phyloP scores from a whole-genome alignment of 23 tunicate genomes.

The Oikopleura vanhoeffeni region DNA sequence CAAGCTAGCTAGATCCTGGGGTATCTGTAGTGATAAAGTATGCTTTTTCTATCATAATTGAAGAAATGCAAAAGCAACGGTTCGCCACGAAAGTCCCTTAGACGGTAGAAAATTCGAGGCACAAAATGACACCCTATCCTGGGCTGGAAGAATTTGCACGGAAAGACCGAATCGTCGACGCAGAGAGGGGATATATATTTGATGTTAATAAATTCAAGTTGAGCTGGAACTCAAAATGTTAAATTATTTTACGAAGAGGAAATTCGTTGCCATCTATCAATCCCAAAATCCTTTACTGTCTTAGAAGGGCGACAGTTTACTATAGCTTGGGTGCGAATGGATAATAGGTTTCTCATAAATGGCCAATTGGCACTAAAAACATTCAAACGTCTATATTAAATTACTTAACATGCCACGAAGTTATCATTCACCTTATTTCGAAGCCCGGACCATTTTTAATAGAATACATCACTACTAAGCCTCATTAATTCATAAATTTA shows the following conservation, averaged over 20 bases:
- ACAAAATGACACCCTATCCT: slow-evolving; percentile 78
- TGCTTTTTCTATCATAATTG: slow-evolving; percentile 68
- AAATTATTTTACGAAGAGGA: neutral
- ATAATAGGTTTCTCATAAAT: too few species aligned
- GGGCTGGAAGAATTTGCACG: slow-evolving; percentile 96
- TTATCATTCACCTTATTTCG: too few species aligned
- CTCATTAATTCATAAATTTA: too few species aligned
- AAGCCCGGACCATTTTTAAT: too few species aligned
- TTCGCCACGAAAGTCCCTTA: slow-evolving; percentile 66
- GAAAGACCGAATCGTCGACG: slow-evolving; percentile 19
- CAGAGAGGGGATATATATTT: neutral
- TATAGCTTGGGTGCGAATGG: too few species aligned
- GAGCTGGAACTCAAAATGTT: too few species aligned
- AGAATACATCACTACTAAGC: too few species aligned
- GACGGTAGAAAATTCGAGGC: slow-evolving; percentile 50
- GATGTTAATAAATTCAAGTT: neutral
- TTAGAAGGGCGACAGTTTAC: neutral
- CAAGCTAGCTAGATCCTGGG: slow-evolving; percentile 65
- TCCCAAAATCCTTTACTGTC: neutral
- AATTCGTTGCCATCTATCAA: neutral
- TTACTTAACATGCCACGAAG: too few species aligned
- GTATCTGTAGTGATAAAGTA: slow-evolving; percentile 63
- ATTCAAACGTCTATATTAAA: too few species aligned
- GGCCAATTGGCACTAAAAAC: too few species aligned
- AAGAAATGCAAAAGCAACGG: slow-evolving; percentile 15